Evolutionary conservation across 2,888 invertebrate species (phyloP).

Genomic region (Keiferia lycopersicella): DNA sequence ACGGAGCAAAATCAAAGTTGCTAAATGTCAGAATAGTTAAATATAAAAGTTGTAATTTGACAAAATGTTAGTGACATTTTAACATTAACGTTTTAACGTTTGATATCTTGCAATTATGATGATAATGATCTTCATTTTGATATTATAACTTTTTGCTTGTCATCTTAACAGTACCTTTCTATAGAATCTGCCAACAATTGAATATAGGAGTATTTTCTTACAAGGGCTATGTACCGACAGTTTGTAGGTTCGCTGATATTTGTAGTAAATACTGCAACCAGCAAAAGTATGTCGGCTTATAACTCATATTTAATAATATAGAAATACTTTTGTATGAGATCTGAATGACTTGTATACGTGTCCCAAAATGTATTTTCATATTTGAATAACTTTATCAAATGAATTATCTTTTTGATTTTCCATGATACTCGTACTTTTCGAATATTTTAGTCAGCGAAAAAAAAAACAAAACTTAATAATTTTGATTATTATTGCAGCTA

Average conservation of each 20-base stretch:
- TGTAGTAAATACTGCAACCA: neutral
- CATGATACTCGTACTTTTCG: neutral
- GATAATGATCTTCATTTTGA: too few species aligned
- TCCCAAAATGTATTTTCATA: neutral
- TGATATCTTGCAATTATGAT: too few species aligned
- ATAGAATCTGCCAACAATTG: too few species aligned
- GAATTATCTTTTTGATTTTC: neutral
- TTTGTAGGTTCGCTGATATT: neutral
- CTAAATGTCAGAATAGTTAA: too few species aligned
- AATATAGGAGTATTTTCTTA: neutral
- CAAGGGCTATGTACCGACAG: neutral
- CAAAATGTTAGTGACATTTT: too few species aligned
- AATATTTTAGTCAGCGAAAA: too few species aligned
- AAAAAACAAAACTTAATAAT: too few species aligned
- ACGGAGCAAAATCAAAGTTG: too few species aligned
- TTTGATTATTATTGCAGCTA: neutral
- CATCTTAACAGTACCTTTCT: too few species aligned
- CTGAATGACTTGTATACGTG: neutral
- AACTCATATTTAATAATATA: neutral
- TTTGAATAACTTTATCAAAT: neutral
- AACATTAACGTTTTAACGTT: too few species aligned
- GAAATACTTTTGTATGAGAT: constrained; percentile 12
- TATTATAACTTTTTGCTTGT: too few species aligned
- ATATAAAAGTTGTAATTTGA: too few species aligned
- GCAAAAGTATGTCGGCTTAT: neutral